phyloP scores from a whole-genome alignment of 2,888 invertebrate genomes.

The Nowickia ferox region DNA sequence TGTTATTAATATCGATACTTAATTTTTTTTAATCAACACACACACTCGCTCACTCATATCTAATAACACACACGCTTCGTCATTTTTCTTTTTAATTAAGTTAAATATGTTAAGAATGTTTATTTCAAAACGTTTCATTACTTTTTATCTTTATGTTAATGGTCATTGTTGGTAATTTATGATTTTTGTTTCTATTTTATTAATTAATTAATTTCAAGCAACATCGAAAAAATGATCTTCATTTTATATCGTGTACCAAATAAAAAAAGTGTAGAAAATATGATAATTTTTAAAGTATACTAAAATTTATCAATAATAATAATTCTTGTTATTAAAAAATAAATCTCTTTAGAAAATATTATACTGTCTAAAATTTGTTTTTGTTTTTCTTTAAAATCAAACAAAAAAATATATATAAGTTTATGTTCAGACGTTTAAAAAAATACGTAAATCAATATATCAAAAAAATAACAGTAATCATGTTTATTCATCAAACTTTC shows the following conservation, averaged over 20 bases:
- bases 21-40: conserved; percentile 77
- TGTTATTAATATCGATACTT: conserved; percentile 53
- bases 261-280: conserved; percentile 54
- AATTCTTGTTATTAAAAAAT: conserved; percentile 40
- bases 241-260: conserved; percentile 54
- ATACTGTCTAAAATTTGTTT: conserved; percentile 71
- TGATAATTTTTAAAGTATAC: conserved; percentile 42
- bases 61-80: conserved; percentile 80
- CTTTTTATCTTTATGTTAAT: conserved; percentile 61
- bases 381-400: conserved; percentile 70
- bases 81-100: conserved; percentile 76
- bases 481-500: conserved; percentile 15
- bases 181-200: conserved; percentile 27
- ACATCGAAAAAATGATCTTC: conserved; percentile 65
- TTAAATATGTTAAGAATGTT: conserved; percentile 51
- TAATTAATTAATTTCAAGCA: conserved; percentile 62
- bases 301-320: conserved; percentile 58
- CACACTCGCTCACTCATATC: conserved; percentile 66
- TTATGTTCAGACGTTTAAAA: conserved; percentile 62
- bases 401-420: conserved; percentile 62
- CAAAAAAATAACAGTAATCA: conserved; percentile 71
- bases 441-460: conserved; percentile 57
- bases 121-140: conserved; percentile 24
- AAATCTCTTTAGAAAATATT: conserved; percentile 52
- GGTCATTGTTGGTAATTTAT: conserved; percentile 37